Evolutionary conservation across 2,797 vertebrate genomes (phyloP).

Genomic region (Melanotaenia parkinsoni): DNA sequence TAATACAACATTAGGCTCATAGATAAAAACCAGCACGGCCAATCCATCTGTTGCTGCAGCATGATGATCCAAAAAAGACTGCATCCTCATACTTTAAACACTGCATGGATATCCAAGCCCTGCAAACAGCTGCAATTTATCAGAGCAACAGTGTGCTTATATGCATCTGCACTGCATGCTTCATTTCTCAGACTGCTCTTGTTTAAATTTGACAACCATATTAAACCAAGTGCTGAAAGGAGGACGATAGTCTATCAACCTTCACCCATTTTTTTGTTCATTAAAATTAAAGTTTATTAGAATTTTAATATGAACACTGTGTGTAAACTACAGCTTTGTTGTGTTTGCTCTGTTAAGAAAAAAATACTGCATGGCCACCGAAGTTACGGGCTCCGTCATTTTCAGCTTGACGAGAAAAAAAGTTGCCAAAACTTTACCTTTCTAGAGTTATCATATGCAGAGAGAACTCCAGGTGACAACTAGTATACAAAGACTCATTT

Average conservation of each 20-base stretch:
- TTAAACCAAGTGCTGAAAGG: neutral
- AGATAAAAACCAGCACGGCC: neutral
- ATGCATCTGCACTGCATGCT: no score
- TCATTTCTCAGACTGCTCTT: neutral
- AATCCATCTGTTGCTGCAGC: neutral
- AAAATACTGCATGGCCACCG: neutral
- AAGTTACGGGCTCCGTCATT: no score
- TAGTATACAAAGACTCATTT: constrained; percentile 34
- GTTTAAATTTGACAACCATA: neutral
- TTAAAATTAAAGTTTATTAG: neutral
- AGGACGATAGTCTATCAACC: neutral
- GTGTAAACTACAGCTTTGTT: neutral
- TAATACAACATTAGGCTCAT: neutral
- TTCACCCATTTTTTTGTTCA: neutral
- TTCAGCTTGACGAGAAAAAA: constrained; percentile 34
- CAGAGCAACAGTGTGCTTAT: neutral
- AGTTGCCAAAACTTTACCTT: constrained; percentile 14
- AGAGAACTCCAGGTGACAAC: constrained; percentile 35
- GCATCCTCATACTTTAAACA: neutral
- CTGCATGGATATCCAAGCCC: neutral
- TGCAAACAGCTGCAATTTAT: neutral
- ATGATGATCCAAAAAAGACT: neutral
- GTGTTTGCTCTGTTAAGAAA: constrained; percentile 19
- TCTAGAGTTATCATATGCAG: constrained; percentile 36
- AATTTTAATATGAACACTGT: neutral